These are phyloP conservation scores for Otolemur garnettii DNA, from an alignment of 2,113 vertebrate species.

Conservation along the genomic window DNA sequence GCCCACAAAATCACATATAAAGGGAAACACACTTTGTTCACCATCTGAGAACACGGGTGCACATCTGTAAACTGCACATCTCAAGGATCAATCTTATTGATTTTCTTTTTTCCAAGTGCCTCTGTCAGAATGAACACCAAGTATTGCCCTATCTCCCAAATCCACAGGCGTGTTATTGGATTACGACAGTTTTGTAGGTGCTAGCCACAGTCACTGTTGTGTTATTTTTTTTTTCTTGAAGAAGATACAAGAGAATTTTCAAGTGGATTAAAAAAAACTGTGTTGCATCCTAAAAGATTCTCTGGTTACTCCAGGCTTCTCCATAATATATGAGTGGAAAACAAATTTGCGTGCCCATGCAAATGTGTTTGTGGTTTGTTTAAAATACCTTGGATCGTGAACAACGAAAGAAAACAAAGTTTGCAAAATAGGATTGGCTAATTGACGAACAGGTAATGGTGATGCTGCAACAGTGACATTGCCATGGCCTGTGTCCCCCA, in stretches of 20 bases:
- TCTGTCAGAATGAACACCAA: slow-evolving; percentile 85
- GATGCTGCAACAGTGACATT: neutral
- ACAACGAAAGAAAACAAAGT: neutral
- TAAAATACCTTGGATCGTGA: neutral
- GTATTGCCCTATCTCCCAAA: slow-evolving; percentile 67
- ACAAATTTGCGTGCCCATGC: neutral
- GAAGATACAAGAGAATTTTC: slow-evolving; percentile 43
- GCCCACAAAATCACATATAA: slow-evolving; percentile 22
- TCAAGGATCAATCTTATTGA: slow-evolving; percentile 83
- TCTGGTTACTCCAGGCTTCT: neutral
- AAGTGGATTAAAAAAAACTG: neutral
- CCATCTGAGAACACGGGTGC: slow-evolving; percentile 61
- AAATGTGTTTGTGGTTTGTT: neutral
- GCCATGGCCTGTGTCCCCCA: neutral
- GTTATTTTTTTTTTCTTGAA: slow-evolving; percentile 12
- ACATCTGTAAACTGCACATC: slow-evolving; percentile 65
- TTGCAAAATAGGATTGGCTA: neutral
- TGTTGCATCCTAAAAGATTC: neutral
- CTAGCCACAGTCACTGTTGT: neutral
- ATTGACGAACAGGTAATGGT: neutral
- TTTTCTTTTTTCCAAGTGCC: slow-evolving; percentile 80
- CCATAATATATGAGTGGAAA: neutral
- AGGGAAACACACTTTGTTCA: neutral
- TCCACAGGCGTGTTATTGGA: slow-evolving; percentile 56
- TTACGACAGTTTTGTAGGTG: slow-evolving; percentile 32